Evolutionary conservation across 2,113 vertebrate genomes (phyloP), one percentile per base, ranked within the genome.

Genomic region (Hystrix cristata): DNA sequence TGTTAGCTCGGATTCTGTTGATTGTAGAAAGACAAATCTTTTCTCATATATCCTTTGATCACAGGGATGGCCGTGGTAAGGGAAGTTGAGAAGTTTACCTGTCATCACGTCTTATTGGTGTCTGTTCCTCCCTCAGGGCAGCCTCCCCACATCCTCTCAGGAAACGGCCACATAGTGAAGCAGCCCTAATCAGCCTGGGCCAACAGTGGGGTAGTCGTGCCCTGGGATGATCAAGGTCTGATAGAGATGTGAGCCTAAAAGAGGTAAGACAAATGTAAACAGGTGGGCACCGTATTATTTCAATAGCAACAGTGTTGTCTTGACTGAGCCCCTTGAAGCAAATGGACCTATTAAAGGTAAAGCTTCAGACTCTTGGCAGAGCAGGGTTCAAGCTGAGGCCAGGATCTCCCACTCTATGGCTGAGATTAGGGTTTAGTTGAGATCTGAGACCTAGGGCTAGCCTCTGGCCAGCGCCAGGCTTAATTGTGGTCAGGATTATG

Each of bases 11-110:
- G 51, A 90, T 64, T 93, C 71, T 92, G 59, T 48, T 69, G 34
- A 59, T 29, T 87, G 91, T 60, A 76, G 92, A 90, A 97, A 60
- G 15, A 76, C 46, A 80, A 88, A 53, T 59, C 21, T 90, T 84
- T 91, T 84, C 65, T 92, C 38, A 69, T 92, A 53, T 92, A 48
- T 53, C 38, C 38, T 92, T 97, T 96, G 38, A 74, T 96, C 62
- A 55, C 10, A 86, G 92, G 83, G 14, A 80, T 38, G 51, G 51
- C 74, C 74, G 87, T 3, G 55, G 34, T 64, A 89, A 16, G 78
- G 16, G 78, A 95, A 93, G 34, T 31, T 29, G 34, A 74, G 38
- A 91, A 79, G 46, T 87, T 71, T 23, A 57, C 80, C 80, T 71
- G 53, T 83, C n/a, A 82, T 71, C 46, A 71, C 83, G 67, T 71